A percentile compares a stretch with the other conserved stretches of the same genome.
Evolutionary conservation across 2,888 invertebrate species (phyloP).

Genomic region (Sarcophaga carnaria): DNA sequence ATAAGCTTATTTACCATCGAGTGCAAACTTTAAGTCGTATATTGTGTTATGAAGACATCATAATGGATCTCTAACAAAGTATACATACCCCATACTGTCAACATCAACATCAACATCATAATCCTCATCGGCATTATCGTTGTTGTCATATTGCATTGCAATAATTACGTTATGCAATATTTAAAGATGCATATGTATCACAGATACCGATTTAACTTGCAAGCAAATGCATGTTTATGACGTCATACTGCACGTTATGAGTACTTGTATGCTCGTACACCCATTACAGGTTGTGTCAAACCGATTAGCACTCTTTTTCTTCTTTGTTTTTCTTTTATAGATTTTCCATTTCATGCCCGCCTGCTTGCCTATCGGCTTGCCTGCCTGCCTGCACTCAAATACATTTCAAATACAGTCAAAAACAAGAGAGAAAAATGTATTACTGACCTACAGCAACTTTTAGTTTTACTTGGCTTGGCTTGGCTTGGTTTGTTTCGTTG

Average conservation of each 20-base stretch:
- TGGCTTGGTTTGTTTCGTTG: background rate
- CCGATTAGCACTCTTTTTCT: conserved; percentile 52
- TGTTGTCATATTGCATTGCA: conserved; percentile 25
- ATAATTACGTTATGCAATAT: conserved; percentile 53
- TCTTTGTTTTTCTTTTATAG: conserved; percentile 9
- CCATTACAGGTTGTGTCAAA: conserved; percentile 23
- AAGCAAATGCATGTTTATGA: conserved; percentile 23
- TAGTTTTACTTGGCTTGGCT: conserved; percentile 41
- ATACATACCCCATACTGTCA: no score
- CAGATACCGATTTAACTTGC: conserved; percentile 3
- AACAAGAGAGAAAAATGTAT: background rate
- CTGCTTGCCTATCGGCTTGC: background rate
- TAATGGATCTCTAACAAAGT: no score
- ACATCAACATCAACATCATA: background rate
- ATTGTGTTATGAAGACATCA: no score
- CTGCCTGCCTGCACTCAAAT: background rate
- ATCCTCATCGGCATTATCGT: conserved; percentile 38
- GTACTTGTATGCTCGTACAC: background rate
- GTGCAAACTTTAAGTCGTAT: no score
- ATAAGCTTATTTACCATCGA: no score
- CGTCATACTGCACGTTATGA: background rate
- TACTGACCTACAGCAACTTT: conserved; percentile 70
- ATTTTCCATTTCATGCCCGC: conserved; percentile 48
- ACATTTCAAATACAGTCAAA: background rate
- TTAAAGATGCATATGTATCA: conserved; percentile 38